Percentiles rank a stretch among this genome's conserved stretches.
These are phyloP conservation scores for Isotomurus palustris DNA, from an alignment of 2,888 invertebrate genomes.

Conservation along the genomic window DNA sequence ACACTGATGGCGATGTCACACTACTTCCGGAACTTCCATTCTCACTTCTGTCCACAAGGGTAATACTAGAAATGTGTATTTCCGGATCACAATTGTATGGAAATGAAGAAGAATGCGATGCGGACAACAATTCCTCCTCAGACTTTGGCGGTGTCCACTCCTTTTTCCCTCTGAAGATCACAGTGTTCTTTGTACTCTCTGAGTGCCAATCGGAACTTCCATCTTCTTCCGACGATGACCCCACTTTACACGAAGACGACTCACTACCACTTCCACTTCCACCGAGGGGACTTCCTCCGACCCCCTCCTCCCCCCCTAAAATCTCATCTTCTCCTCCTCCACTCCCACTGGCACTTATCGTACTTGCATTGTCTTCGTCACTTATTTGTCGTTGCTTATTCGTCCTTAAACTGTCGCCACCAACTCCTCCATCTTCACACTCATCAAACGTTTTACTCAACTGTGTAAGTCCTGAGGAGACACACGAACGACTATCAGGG, in stretches of 20 bases:
- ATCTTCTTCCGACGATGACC: constrained; percentile 14
- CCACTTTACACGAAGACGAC: too few species aligned
- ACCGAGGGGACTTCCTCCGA: too few species aligned
- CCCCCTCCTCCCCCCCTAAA: too few species aligned
- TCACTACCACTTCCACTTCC: constrained; percentile 1
- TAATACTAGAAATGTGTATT: constrained; percentile 36
- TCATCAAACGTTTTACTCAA: background rate
- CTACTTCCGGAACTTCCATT: constrained; percentile 14
- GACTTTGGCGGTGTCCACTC: background rate
- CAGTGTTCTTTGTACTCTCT: constrained; percentile 38
- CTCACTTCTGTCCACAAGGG: constrained; percentile 13
- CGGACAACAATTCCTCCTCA: too few species aligned
- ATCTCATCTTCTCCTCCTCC: too few species aligned
- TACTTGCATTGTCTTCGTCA: constrained; percentile 18
- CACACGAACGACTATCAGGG: too few species aligned
- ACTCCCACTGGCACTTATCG: constrained; percentile 30
- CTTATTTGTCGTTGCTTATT: too few species aligned
- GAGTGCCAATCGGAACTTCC: constrained; percentile 38
- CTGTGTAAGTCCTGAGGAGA: constrained; percentile 14
- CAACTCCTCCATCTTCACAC: background rate
- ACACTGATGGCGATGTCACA: background rate
- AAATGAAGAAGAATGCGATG: too few species aligned
- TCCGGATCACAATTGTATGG: constrained; percentile 26
- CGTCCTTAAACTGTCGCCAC: background rate
- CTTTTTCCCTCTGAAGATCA: constrained; percentile 30